These are phyloP conservation scores for Glyptemys insculpta DNA, from an alignment of 2,797 vertebrate species.

Conservation along the genomic window DNA sequence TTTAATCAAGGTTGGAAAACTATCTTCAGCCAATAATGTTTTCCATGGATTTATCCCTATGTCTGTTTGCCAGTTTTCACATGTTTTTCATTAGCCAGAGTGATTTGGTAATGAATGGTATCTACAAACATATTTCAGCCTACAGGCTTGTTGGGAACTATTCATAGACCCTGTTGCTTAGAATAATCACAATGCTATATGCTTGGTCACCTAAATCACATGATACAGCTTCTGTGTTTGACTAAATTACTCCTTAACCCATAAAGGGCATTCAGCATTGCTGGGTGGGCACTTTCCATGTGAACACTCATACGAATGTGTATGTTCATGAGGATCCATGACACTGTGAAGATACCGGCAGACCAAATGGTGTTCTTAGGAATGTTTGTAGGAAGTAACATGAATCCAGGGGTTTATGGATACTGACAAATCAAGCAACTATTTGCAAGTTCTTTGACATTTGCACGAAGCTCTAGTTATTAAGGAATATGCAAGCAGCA, in stretches of 20 bases:
- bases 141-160: not conserved
- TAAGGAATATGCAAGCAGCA: not conserved
- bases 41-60: fast-evolving
- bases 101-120: not conserved
- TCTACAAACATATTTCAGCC: not conserved
- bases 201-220: not conserved
- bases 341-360: not conserved
- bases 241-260: not conserved
- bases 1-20: not conserved
- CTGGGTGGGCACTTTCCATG: fast-evolving
- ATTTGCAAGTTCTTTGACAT: not conserved
- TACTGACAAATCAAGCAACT: not conserved
- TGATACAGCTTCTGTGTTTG: not conserved
- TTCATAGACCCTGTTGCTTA: not conserved
- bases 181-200: not conserved
- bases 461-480: not conserved
- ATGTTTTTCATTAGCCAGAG: not conserved
- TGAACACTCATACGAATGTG: not conserved
- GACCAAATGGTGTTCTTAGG: not conserved
- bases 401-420: no score
- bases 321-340: no score
- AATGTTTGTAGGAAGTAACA: not conserved
- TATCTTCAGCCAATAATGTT: not conserved
- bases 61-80: not conserved
- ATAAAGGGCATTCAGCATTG: not conserved